Conservation (phyloP, 2,797 vertebrate genomes). For the Argentina silus region DNA sequence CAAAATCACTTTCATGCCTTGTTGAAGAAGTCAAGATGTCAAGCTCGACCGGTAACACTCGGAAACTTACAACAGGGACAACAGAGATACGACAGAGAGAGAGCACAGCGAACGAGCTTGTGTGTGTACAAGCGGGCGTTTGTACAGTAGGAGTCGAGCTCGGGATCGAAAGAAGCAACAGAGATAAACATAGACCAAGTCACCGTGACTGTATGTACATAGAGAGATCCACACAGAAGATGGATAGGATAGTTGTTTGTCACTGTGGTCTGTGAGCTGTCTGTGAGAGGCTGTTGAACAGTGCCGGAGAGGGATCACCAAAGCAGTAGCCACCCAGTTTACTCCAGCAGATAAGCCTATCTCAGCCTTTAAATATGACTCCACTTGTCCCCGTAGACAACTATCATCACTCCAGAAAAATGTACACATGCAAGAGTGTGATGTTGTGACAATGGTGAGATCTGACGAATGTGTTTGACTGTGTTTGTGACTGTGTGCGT, state of each 20-base stretch:
- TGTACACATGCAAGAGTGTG: too few relatives aligned
- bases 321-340: constrained; percentile 6
- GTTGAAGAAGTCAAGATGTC: too few relatives aligned
- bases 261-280: neutral
- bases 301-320: neutral
- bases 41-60: too few relatives aligned
- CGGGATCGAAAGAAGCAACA: neutral
- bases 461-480: neutral
- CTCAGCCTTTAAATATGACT: neutral
- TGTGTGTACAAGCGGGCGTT: too few relatives aligned
- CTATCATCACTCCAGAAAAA: too few relatives aligned
- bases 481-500: neutral
- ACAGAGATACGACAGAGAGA: too few relatives aligned
- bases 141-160: too few relatives aligned
- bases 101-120: too few relatives aligned
- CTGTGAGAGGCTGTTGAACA: neutral
- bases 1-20: too few relatives aligned
- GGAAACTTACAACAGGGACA: too few relatives aligned
- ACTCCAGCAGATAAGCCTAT: neutral
- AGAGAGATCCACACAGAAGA: neutral
- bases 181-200: neutral
- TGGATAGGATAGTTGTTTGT: neutral
- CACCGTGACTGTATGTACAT: neutral
- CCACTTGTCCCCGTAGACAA: too few relatives aligned
- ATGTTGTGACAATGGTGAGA: neutral